Base-by-base conservation (phyloP, 2,888 invertebrate species). In the Isotomurus palustris region DNA sequence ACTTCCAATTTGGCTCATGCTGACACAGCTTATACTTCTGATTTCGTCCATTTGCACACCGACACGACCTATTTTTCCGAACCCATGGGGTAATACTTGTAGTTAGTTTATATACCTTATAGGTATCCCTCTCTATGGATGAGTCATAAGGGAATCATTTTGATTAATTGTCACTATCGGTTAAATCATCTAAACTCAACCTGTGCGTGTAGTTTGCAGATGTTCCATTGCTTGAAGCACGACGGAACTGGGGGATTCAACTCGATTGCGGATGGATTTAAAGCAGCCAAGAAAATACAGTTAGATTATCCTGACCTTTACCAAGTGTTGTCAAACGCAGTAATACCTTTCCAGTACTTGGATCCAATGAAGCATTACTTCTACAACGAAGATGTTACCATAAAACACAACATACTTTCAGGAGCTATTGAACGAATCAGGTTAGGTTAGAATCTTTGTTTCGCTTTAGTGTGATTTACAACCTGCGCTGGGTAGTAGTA, bases 21-120 rank as follows among this genome's bases (percentile, higher is more conserved):
- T 0, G 90, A 90, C 71, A 85, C 86, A 0, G 86, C 89, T 0
- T 90, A 88, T 71, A 83, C 84, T 0, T 83, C 80, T 51, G 75
- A 82, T 2, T 80, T 80, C 17, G 76, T 91, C 1, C 84, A 83
- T 2, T 79, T 83, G 0, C 90, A 91, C 72, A 88, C 83, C 2
- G 90, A 90, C 72, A 86, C 83, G 53, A 88, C 87, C 0, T 91
- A 89, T 72, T 86, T 87, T 67, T 81, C 81, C 51, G 84, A 87
- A 73, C 82, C 88, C 1, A 82, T 85, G 47, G 88, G 88, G 83
- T 83, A 76, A n/a, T 66, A 59, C 12, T 35, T 45, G 25, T 21
- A 43, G 12, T 25, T 45, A 38, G 40, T 10, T 21, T 17, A 29
- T 14, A 29, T n/a, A n/a, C n/a, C n/a, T n/a, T n/a, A n/a, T n/a